phyloP scores from a whole-genome alignment of 2,113 vertebrate genomes.

The Amazona vittata region DNA sequence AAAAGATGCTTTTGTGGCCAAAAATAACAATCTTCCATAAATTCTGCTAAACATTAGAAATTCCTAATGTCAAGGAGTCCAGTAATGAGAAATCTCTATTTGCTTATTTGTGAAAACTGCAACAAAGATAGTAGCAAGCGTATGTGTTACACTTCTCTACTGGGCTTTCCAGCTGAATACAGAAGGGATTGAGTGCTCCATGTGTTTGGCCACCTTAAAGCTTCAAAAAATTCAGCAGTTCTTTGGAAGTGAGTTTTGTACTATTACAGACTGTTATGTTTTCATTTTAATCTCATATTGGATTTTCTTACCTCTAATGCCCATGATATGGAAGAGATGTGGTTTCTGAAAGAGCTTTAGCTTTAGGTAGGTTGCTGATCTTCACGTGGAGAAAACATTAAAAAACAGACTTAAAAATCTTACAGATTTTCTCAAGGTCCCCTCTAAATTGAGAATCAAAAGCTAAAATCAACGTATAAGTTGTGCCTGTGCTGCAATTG shows the following conservation, averaged over 20 bases:
- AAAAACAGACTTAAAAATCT: not conserved
- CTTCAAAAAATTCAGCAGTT: not conserved
- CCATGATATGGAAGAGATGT: not conserved
- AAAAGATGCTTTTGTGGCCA: not conserved
- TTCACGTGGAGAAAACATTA: not conserved
- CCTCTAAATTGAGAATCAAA: not conserved
- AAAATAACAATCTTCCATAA: not conserved
- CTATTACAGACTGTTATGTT: not conserved
- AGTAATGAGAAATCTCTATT: not conserved
- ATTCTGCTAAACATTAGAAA: not conserved
- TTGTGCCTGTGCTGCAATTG: not conserved
- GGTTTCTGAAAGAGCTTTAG: not conserved
- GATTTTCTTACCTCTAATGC: not conserved
- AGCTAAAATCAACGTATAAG: not conserved
- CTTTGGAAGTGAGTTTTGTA: not conserved
- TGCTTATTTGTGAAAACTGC: not conserved
- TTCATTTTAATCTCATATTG: not conserved
- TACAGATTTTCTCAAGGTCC: not conserved
- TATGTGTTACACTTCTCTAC: not conserved
- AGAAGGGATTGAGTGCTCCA: not conserved
- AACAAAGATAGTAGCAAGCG: not conserved
- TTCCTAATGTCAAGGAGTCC: not conserved
- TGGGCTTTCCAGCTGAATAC: not conserved
- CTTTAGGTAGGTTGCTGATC: not conserved
- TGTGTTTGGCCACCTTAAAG: not conserved